Evolutionary conservation across 2,888 invertebrate genomes (phyloP), one percentile per base, ranked within the genome.

Genomic region (Nebria salina): DNA sequence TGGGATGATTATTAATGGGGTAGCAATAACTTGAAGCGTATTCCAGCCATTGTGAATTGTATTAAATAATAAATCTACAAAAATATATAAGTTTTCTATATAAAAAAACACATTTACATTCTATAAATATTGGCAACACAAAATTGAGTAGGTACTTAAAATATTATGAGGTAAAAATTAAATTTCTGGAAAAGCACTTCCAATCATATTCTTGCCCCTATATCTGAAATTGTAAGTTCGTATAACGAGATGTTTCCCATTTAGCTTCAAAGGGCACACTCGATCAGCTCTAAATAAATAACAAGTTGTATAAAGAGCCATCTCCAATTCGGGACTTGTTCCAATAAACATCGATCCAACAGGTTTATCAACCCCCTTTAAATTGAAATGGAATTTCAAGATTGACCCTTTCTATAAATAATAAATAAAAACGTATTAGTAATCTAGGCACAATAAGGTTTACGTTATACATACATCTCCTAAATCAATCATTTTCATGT

Each of bases 281-380:
- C 91, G 90, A 85, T 95, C 94, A 0, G 94, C 93, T 77, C 96
- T 92, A 13, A 95, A 90, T 70, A 95, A 90, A 87, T 95, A 97
- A 87, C 98, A 98, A 4, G 97, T 91, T 0, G 97, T 95, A 87
- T 97, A 98, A 2, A 98, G 88, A 0, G 97, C 95, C 89, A 98
- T 92, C 88, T 98, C 98, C 83, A 97, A 90, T 89, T 98, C 98
- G 0, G 98, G 98, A 77, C 96, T 96, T 1, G 95, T 95, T 34
- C 96, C 96, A 82, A 96, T 90, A 85, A 96, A 95, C 90, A 96
- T 91, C 0, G 92, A 91, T 76, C 94, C 94, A 0, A 95, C 94
- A 0, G 96, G 95, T 86, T 96, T 96, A 83, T 93, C 93, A 1
- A 92, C 89, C 0, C 92, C 92, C 86, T 93, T 92, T 87, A 94